These are phyloP conservation scores for Pyralis farinalis DNA, from an alignment of 2,888 invertebrate species.

Conservation along the genomic window DNA sequence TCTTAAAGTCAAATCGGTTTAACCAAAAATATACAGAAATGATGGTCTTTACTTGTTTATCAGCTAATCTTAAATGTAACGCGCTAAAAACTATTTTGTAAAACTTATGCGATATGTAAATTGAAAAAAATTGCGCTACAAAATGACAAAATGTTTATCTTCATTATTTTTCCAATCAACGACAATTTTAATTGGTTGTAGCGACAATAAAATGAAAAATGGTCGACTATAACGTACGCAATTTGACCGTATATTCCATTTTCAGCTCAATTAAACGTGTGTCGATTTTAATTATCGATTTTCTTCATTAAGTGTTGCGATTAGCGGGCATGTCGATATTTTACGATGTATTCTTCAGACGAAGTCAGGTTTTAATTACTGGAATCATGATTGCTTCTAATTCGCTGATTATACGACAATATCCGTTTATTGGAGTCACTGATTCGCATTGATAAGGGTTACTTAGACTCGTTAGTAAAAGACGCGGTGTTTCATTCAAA, in stretches of 20 bases:
- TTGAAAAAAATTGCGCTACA: too few relatives aligned
- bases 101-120: too few relatives aligned
- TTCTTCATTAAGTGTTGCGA: slow-evolving; percentile 74
- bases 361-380: slow-evolving; percentile 59
- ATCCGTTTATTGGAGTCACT: slow-evolving; percentile 35
- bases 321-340: slow-evolving; percentile 72
- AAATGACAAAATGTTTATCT: not conserved
- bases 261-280: slow-evolving; percentile 72
- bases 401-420: slow-evolving; percentile 59
- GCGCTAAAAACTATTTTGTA: too few relatives aligned
- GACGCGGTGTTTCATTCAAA: not conserved
- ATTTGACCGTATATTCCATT: slow-evolving; percentile 62
- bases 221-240: slow-evolving; percentile 12
- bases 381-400: slow-evolving; percentile 47
- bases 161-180: slow-evolving; percentile 1
- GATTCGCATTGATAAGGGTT: slow-evolving; percentile 25
- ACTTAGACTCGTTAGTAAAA: slow-evolving; percentile 9
- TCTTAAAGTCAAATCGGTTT: too few relatives aligned
- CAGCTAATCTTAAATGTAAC: too few relatives aligned
- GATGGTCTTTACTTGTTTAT: too few relatives aligned
- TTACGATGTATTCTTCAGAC: slow-evolving; percentile 58
- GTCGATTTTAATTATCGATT: slow-evolving; percentile 71
- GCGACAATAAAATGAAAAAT: slow-evolving; percentile 7
- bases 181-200: slow-evolving; percentile 12
- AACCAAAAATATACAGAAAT: too few relatives aligned